These are phyloP conservation scores for Distichodus sexfasciatus DNA, from an alignment of 2,797 vertebrate genomes.

Conservation along the genomic window DNA sequence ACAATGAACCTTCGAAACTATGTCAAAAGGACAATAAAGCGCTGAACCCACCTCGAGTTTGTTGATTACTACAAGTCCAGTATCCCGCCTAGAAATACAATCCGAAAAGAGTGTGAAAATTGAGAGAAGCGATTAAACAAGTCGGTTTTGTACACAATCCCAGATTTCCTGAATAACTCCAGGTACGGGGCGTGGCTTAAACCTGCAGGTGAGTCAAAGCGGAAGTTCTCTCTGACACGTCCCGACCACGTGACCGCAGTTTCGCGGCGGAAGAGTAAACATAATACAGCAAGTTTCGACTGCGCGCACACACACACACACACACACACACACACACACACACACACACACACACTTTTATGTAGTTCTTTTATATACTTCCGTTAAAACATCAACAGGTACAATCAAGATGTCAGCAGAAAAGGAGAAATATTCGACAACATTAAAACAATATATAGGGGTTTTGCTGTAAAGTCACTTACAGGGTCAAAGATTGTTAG, in stretches of 20 bases:
- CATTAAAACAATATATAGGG: too few species aligned
- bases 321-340: too few species aligned
- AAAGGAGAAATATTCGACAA: too few species aligned
- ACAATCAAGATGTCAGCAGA: too few species aligned
- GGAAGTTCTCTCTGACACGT: slow-evolving; percentile 23
- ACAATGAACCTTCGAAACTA: slow-evolving; percentile 34
- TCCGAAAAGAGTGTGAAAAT: background rate
- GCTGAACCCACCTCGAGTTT: slow-evolving; percentile 2
- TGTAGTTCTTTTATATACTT: too few species aligned
- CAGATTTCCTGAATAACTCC: slow-evolving; percentile 69
- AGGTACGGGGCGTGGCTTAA: slow-evolving; percentile 71
- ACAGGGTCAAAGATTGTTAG: too few species aligned
- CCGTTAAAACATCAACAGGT: too few species aligned
- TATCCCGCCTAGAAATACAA: background rate
- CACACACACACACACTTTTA: background rate
- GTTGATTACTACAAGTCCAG: background rate
- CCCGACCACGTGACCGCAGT: slow-evolving; percentile 43
- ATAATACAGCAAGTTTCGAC: background rate
- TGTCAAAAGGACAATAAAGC: background rate
- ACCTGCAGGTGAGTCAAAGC: slow-evolving; percentile 61
- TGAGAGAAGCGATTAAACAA: background rate
- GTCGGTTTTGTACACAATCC: background rate
- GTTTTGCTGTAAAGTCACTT: too few species aligned
- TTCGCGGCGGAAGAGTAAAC: background rate
- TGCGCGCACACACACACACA: background rate